phyloP scores from a whole-genome alignment of 2,888 invertebrate species.

The Andrena minutula region DNA sequence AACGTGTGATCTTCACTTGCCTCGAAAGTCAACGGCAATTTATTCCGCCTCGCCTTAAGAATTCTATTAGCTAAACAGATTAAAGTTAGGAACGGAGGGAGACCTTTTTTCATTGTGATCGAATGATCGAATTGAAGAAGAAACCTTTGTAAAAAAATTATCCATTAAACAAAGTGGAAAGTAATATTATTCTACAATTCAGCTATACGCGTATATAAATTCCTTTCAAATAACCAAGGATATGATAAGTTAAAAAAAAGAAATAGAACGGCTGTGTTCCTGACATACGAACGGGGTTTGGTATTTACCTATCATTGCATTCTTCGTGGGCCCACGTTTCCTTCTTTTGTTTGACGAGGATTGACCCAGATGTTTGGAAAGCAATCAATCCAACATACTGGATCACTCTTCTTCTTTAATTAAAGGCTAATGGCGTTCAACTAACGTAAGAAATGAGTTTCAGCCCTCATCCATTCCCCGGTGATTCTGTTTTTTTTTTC shows the following conservation, averaged over 20 bases:
- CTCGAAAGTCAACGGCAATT: background rate
- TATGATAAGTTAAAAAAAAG: background rate
- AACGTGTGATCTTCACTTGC: constrained; percentile 13
- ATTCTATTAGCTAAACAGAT: constrained; percentile 4
- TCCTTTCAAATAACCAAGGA: background rate
- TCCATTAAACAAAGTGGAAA: no score
- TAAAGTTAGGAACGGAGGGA: background rate
- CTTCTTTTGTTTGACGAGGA: constrained; percentile 37
- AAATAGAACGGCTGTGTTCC: background rate
- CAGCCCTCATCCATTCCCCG: background rate
- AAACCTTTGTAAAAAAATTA: no score
- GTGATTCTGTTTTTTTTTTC: background rate
- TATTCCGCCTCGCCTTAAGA: background rate
- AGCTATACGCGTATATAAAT: no score
- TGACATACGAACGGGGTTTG: constrained; percentile 12
- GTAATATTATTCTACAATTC: no score
- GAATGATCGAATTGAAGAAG: no score
- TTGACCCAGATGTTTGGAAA: constrained; percentile 50
- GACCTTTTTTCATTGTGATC: background rate
- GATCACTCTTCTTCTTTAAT: constrained; percentile 34
- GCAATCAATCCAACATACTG: constrained; percentile 23
- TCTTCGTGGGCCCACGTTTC: constrained; percentile 11
- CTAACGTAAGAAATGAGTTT: background rate
- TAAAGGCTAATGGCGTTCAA: constrained; percentile 15
- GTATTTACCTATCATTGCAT: constrained; percentile 23